Conservation (phyloP, 2,113 vertebrate species). For the Rhodinocichla rosea region DNA sequence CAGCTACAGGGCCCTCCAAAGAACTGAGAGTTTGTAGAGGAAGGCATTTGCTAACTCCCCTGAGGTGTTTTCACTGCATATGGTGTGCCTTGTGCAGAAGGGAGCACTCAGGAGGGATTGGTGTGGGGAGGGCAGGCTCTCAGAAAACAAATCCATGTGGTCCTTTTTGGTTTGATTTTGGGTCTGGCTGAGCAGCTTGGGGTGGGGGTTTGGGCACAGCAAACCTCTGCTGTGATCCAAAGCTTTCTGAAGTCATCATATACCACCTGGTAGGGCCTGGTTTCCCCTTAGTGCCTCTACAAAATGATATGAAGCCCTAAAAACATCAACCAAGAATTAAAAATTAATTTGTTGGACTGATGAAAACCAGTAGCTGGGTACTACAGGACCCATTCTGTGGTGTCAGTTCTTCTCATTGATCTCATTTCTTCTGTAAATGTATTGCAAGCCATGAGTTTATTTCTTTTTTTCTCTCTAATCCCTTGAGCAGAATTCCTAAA, state of each 20-base stretch:
- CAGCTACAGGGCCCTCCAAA: not conserved
- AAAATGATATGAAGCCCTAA: not conserved
- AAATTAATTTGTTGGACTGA: not conserved
- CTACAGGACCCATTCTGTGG: not conserved
- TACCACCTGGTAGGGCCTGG: not conserved
- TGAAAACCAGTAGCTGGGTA: not conserved
- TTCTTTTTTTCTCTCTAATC: not conserved
- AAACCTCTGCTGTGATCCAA: not conserved
- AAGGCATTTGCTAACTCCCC: not conserved
- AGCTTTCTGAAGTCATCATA: not conserved
- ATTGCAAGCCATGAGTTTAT: not conserved
- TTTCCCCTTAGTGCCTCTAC: not conserved
- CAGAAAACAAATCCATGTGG: not conserved
- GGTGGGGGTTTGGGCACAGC: accelerated
- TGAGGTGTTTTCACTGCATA: not conserved
- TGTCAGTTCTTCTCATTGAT: not conserved
- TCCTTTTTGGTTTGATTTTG: not conserved
- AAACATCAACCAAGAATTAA: not conserved
- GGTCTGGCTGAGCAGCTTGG: not conserved
- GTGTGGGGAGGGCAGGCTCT: not conserved
- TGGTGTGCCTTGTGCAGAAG: not conserved
- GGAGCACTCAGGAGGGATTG: not conserved
- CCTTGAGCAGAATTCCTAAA: not conserved
- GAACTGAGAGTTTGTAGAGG: not conserved
- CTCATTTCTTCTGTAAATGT: not conserved